Evolutionary conservation across 1,140 invertebrate species (phyloP).

Genomic region (Paralvinella palmiformis): DNA sequence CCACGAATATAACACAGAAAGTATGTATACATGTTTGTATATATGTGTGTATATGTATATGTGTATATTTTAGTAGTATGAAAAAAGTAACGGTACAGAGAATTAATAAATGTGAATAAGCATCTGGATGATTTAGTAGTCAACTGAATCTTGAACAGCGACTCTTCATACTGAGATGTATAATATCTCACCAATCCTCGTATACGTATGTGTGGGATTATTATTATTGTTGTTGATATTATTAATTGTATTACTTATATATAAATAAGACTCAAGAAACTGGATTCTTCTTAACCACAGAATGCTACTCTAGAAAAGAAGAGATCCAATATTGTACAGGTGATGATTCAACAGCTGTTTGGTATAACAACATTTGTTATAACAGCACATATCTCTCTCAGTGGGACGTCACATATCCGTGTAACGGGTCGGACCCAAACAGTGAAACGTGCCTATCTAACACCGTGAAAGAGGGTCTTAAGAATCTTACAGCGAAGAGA

Average conservation of each 20-base stretch:
- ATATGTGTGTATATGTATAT: too few species aligned
- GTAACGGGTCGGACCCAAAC: not conserved
- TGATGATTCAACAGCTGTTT: not conserved
- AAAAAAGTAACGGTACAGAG: too few species aligned
- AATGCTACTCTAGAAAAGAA: constrained; percentile 8
- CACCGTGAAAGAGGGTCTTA: constrained; percentile 12
- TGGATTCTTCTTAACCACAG: not conserved
- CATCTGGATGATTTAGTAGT: not conserved
- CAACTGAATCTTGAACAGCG: not conserved
- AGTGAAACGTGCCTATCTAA: constrained; percentile 14
- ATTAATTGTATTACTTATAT: not conserved
- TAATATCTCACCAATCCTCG: too few species aligned
- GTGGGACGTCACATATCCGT: not conserved
- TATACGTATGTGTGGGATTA: not conserved
- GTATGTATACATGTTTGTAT: too few species aligned
- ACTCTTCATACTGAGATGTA: too few species aligned
- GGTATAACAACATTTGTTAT: not conserved
- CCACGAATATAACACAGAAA: constrained; percentile 83
- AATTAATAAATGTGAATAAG: not conserved
- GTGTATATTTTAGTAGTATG: too few species aligned
- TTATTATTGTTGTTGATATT: not conserved
- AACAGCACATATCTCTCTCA: not conserved
- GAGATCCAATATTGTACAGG: not conserved
- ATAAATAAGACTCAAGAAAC: too few species aligned
- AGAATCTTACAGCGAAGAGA: constrained; percentile 38